phyloP scores from a whole-genome alignment of 2,888 invertebrate species.

The Glaucopsyche alexis region DNA sequence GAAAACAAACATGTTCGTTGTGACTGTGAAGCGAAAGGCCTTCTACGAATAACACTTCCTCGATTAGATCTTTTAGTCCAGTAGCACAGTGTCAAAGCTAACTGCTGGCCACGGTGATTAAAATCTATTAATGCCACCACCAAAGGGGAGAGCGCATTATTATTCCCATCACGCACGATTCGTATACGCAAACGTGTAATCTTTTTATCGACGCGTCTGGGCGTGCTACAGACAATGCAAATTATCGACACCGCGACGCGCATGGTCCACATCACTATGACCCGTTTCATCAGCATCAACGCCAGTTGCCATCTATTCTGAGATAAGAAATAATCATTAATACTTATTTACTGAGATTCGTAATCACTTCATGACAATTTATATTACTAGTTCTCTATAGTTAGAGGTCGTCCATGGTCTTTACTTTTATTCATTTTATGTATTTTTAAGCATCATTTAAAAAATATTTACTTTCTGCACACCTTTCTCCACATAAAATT shows the following conservation, averaged over 20 bases:
- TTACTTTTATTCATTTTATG: too few species aligned
- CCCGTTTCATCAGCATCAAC: slow-evolving; percentile 36
- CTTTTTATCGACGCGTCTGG: slow-evolving; percentile 69
- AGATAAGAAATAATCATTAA: too few species aligned
- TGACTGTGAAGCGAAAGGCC: not conserved
- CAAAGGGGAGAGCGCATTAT: slow-evolving; percentile 66
- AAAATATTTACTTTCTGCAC: too few species aligned
- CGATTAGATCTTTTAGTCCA: slow-evolving; percentile 19
- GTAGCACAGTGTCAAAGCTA: slow-evolving; percentile 39
- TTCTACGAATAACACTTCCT: slow-evolving; percentile 15
- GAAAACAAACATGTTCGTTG: not conserved
- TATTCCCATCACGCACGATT: slow-evolving; percentile 74
- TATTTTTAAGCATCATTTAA: too few species aligned
- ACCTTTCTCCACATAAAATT: too few species aligned
- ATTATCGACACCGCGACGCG: slow-evolving; percentile 53
- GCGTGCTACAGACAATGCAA: slow-evolving; percentile 51
- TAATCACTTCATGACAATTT: too few species aligned
- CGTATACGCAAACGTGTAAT: slow-evolving; percentile 73
- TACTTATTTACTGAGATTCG: too few species aligned
- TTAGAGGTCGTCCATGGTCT: too few species aligned
- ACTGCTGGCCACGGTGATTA: slow-evolving; percentile 63
- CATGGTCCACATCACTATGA: slow-evolving; percentile 51
- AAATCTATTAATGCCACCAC: slow-evolving; percentile 69
- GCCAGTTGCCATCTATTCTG: too few species aligned
- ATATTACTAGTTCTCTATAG: too few species aligned